A percentile compares a stretch with the other conserved stretches of the same genome.
Evolutionary conservation across 2,113 vertebrate genomes (phyloP).

Genomic region (Mellivora capensis): DNA sequence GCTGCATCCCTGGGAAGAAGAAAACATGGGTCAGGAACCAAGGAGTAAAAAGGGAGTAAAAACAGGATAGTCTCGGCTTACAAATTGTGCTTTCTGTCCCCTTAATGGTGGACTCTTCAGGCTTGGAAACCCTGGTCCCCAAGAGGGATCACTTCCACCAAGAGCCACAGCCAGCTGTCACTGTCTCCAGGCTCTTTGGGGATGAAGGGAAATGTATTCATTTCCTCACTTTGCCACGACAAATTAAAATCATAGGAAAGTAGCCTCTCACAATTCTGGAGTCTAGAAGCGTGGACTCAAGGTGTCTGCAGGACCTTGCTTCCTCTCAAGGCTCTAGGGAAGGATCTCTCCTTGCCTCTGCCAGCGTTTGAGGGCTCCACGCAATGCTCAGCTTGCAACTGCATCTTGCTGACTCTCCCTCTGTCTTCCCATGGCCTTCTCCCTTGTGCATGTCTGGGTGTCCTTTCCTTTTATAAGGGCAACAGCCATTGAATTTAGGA

Average conservation of each 20-base stretch:
- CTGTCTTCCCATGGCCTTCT: background rate
- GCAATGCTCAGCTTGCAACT: background rate
- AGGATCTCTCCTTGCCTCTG: background rate
- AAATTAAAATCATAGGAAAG: background rate
- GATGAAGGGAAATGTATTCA: background rate
- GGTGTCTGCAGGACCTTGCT: background rate
- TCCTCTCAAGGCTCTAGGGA: background rate
- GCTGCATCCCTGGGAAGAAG: background rate
- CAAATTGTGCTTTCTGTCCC: background rate
- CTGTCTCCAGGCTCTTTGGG: background rate
- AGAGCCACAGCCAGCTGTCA: too few relatives aligned
- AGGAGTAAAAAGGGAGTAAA: too few relatives aligned
- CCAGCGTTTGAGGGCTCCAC: accelerated
- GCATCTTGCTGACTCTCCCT: background rate
- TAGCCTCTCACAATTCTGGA: background rate
- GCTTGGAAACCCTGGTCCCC: background rate
- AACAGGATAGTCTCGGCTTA: background rate
- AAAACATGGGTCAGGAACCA: background rate
- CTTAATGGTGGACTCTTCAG: background rate
- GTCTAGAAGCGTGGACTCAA: background rate
- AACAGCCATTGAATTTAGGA: background rate
- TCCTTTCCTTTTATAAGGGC: background rate
- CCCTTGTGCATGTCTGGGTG: background rate
- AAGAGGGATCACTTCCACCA: background rate
- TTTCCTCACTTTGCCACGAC: background rate